Evolutionary conservation across 2,113 vertebrate genomes (phyloP).

Genomic region (Stictonetta naevosa): DNA sequence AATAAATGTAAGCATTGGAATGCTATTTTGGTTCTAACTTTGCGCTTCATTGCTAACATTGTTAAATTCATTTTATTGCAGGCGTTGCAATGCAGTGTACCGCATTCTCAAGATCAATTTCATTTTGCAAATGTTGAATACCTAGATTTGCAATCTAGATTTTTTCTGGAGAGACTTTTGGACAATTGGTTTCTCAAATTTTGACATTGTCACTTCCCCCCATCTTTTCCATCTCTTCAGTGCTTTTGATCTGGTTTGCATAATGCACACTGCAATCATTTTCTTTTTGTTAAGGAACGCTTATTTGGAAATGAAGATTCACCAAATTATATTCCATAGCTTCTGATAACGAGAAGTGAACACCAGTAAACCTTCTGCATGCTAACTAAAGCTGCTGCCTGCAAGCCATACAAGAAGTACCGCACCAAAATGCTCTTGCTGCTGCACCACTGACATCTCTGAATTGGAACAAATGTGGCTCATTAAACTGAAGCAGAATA

Average conservation of each 20-base stretch:
- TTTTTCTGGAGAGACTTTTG: neutral
- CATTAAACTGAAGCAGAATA: conserved; percentile 32
- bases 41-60: neutral
- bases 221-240: neutral
- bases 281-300: conserved; percentile 7
- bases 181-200: neutral
- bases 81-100: neutral
- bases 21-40: neutral
- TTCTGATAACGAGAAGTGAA: conserved; percentile 14
- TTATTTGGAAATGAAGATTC: conserved; percentile 16
- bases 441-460: neutral
- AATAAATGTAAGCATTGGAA: neutral
- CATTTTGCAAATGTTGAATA: neutral
- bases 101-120: neutral
- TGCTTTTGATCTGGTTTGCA: neutral
- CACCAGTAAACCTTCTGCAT: conserved; percentile 1
- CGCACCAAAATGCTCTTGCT: neutral
- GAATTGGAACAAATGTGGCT: conserved; percentile 49
- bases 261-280: neutral
- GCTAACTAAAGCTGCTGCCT: conserved; percentile 21
- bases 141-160: neutral
- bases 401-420: neutral
- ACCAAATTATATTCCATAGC: neutral
- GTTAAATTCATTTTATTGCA: neutral
- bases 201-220: neutral